These are phyloP conservation scores for Thunnus maccoyii DNA, from an alignment of 2,113 vertebrate species.

Conservation along the genomic window DNA sequence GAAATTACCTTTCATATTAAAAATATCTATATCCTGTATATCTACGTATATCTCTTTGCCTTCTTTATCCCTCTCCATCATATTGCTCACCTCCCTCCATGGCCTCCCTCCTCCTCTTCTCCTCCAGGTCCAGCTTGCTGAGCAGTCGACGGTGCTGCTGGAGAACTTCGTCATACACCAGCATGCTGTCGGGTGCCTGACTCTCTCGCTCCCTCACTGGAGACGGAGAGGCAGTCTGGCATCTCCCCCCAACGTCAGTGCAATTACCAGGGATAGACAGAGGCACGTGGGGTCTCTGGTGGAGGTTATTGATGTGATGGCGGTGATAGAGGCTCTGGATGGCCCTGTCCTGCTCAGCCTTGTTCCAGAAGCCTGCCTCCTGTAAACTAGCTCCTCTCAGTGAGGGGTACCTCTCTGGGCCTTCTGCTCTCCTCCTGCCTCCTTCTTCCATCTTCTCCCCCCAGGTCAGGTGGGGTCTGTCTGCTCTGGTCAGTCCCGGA, in stretches of 20 bases:
- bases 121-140: slow-evolving; percentile 97
- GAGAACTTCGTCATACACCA: slow-evolving; percentile 93
- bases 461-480: slow-evolving; percentile 78
- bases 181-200: slow-evolving; percentile 73
- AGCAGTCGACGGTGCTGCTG: slow-evolving; percentile 93
- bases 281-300: slow-evolving; percentile 82
- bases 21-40: background rate
- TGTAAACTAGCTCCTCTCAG: slow-evolving; percentile 79
- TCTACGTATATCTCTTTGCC: no score
- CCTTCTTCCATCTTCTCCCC: slow-evolving; percentile 83
- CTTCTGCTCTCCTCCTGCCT: slow-evolving; percentile 83
- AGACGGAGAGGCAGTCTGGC: slow-evolving; percentile 54
- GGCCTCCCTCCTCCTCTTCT: slow-evolving; percentile 92
- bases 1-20: slow-evolving; percentile 22
- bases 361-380: slow-evolving; percentile 85
- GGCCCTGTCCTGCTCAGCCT: slow-evolving; percentile 90
- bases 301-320: slow-evolving; percentile 72
- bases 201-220: slow-evolving; percentile 72
- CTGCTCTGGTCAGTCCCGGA: slow-evolving; percentile 77
- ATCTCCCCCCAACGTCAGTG: slow-evolving; percentile 68
- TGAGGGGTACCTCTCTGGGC: slow-evolving; percentile 85
- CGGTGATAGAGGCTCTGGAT: slow-evolving; percentile 81
- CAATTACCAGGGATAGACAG: slow-evolving; percentile 73
- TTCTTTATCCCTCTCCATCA: background rate
- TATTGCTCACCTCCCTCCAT: slow-evolving; percentile 90